Base-by-base conservation (phyloP, 2,113 vertebrate species). In the Ondatra zibethicus region DNA sequence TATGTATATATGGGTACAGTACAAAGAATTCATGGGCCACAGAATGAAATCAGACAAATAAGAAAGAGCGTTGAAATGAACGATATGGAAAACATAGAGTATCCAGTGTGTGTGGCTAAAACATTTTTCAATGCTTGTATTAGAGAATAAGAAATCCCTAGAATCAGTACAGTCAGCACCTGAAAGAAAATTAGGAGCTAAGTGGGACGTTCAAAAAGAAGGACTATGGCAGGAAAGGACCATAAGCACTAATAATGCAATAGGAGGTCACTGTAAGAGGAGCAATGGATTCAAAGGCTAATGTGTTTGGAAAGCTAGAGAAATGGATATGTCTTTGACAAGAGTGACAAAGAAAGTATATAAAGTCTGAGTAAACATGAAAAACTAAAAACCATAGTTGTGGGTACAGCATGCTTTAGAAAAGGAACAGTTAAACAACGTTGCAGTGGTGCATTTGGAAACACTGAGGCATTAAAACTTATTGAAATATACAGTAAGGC, bases 401-500 rank as follows among this genome's bases (percentile, higher is more conserved):
- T 68, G 31, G 29, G 31, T 9, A 52, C 65, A 52, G 21, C 33
- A 25, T 88, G 45, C 42, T 88, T 88, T 70, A n/a, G 85, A n/a
- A 70, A 91, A 12, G 92, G 7, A 31, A 29, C 80, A 88, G 70
- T 70, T 72, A 81, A 93, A 77, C 7, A 97, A 52, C 33, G 33
- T 89, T 77, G 29, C 66, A 78, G 10, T 16, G 75, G 77, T 52
- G 72, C 19, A 86, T 66, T 91, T 87, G 25, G 73, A 97, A 82
- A 86, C 66, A 66, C 61, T 58, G n/a, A 84, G 63, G 36, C 58
- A 80, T 25, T 31, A 52, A 78, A 78, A 78, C 50, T 86, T 91
- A 65, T 23, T 81, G 39, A 89, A 95, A 86, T 45, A 91, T 1
- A 68, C 17, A 94, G 72, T 36, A 93, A 93, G 92, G 19, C 50